phyloP scores from a whole-genome alignment of 2,113 vertebrate species.

The Gulo gulo region DNA sequence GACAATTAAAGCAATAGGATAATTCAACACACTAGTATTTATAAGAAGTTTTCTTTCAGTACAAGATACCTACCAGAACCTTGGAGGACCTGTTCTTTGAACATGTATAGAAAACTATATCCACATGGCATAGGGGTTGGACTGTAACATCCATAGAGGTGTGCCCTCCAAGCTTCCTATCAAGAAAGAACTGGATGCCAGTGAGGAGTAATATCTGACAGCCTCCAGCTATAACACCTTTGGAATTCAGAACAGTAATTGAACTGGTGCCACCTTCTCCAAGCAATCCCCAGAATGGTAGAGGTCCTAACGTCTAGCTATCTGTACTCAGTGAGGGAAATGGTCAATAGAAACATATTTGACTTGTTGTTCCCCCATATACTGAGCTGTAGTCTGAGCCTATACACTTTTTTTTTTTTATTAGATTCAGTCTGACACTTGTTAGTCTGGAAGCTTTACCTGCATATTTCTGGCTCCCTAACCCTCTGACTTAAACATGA shows the following conservation, averaged over 20 bases:
- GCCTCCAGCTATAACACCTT: not conserved
- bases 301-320: accelerated
- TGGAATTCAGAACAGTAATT: not conserved
- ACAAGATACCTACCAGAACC: not conserved
- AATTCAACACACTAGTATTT: not conserved
- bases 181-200: not conserved
- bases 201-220: not conserved
- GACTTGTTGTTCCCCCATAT: not conserved
- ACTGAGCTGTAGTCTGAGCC: not conserved
- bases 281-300: not conserved
- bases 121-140: not conserved
- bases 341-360: not conserved
- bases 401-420: not conserved
- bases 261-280: not conserved
- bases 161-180: not conserved
- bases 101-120: not conserved
- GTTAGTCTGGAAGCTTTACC: not conserved
- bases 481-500: not conserved
- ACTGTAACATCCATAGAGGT: not conserved
- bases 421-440: not conserved
- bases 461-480: not conserved
- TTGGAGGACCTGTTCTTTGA: not conserved
- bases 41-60: not conserved
- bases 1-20: no score
- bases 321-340: not conserved